Base-by-base conservation (phyloP, 2,113 vertebrate genomes). In the Sylvia atricapilla region DNA sequence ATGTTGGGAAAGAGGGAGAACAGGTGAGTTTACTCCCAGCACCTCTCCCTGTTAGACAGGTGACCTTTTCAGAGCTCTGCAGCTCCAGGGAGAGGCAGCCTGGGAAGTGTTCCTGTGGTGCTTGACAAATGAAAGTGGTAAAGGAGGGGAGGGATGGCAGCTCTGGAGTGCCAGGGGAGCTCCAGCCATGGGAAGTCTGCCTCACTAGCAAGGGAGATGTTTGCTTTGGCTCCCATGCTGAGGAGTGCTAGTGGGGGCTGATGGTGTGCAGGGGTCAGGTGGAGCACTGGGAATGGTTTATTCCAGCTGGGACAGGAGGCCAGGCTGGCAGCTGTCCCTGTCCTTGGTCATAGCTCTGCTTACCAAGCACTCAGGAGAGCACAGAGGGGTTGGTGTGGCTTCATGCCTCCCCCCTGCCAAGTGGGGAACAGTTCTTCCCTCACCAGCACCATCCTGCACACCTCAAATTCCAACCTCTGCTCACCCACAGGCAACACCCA, bases 31-130 rank as follows among this genome's bases (percentile, higher is more conserved):
- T 56, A 62, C 74, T 94, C 93, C 52, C 88, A 93, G 53, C 7
- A 2, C 53, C 47, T 55, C 44, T 80, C 62, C 73, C 43, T 46
- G 59, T 78, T 53, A 25, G 67, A 89, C 10, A 7, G 90, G 75
- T 96, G 87, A 94, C 97, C 95, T 95, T 95, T 96, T 70, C 90
- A 25, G 16, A 78, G 78, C 74, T 89, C 83, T 60, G 59, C 83
- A 85, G 77, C 70, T 60, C 83, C 69, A 37, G 59, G 53, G 70
- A 95, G 59, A 77, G 47, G 80, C 70, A 90, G 83, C 66, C 69
- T 37, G 37, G 15, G 3, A 56, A 83, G 59, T 58, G 79, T 77
- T 94, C 82, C 6, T 30, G 37, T 5, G 46, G n/a, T 72, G 37
- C 84, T 46, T 83, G 85, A 89, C 92, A 95, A 95, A 94, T 76